These are phyloP conservation scores for Meandrina meandrites DNA, from an alignment of 92 coral and sea anemone genomes.

Conservation along the genomic window DNA sequence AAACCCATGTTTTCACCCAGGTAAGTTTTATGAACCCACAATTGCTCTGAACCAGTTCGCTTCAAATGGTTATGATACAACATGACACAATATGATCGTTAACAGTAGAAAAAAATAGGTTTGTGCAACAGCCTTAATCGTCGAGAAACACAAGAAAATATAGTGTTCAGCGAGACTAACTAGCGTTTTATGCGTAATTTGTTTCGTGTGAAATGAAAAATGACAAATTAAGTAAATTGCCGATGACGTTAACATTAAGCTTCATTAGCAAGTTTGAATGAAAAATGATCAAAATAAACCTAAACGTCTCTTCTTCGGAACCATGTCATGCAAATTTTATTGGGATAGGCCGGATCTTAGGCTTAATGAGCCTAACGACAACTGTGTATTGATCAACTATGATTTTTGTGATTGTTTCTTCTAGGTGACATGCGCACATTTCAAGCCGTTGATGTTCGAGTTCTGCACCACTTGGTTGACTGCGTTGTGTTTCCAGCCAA, in stretches of 20 bases:
- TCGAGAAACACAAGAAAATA: background rate
- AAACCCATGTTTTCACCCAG: constrained; percentile 95
- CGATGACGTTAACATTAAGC: no score
- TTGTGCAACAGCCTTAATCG: background rate
- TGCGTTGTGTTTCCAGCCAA: constrained; percentile 92
- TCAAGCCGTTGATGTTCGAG: constrained; percentile 81
- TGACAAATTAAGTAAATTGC: no score
- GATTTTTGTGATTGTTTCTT: background rate
- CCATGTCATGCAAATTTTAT: background rate
- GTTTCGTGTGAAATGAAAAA: no score
- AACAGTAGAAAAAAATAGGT: background rate
- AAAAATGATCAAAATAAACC: background rate
- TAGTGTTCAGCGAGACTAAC: background rate
- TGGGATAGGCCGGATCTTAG: no score
- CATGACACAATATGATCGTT: background rate
- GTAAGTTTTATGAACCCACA: constrained; percentile 30
- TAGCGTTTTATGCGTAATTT: no score
- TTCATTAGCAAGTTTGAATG: background rate
- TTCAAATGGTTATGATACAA: no score
- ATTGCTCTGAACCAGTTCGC: background rate
- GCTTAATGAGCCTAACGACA: no score
- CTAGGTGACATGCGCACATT: constrained; percentile 94
- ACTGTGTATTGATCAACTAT: background rate
- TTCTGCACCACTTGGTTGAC: constrained; percentile 82
- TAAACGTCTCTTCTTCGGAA: background rate